phyloP scores from a whole-genome alignment of 2,113 vertebrate species.

The Gadus chalcogrammus region DNA sequence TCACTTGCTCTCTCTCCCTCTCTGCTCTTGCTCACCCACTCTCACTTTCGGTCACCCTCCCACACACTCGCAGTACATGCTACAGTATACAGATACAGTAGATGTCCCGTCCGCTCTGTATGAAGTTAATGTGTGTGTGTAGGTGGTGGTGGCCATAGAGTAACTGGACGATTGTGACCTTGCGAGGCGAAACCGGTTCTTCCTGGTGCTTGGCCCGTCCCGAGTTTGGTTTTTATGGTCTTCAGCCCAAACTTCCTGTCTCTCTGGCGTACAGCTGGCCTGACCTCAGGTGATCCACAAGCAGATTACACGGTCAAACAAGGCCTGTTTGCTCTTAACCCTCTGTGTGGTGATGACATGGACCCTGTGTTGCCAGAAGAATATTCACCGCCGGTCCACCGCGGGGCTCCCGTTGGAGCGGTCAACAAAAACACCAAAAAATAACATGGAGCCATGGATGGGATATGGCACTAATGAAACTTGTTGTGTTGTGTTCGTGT shows the following conservation, averaged over 20 bases:
- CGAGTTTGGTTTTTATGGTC: conserved; percentile 36
- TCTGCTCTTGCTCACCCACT: not conserved
- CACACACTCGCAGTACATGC: not conserved
- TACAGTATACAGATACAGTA: not conserved
- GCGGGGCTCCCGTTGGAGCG: conserved; percentile 17
- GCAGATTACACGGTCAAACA: conserved; percentile 73
- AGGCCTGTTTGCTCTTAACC: conserved; percentile 60
- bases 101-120: not conserved
- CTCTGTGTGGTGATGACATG: conserved; percentile 40
- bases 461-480: too few species aligned
- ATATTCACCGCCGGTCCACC: not conserved
- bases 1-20: conserved; percentile 32
- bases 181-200: conserved; percentile 61
- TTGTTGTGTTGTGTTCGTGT: too few species aligned
- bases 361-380: too few species aligned
- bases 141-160: conserved; percentile 23
- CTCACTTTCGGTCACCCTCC: not conserved
- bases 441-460: not conserved
- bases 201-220: conserved; percentile 55
- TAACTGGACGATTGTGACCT: conserved; percentile 46
- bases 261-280: conserved; percentile 39
- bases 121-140: conserved; percentile 38
- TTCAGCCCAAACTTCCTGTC: conserved; percentile 58
- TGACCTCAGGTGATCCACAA: conserved; percentile 65
- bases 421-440: conserved; percentile 24